Evolutionary conservation across 2,888 invertebrate genomes (phyloP).

Genomic region (Dichetophora obliterata): DNA sequence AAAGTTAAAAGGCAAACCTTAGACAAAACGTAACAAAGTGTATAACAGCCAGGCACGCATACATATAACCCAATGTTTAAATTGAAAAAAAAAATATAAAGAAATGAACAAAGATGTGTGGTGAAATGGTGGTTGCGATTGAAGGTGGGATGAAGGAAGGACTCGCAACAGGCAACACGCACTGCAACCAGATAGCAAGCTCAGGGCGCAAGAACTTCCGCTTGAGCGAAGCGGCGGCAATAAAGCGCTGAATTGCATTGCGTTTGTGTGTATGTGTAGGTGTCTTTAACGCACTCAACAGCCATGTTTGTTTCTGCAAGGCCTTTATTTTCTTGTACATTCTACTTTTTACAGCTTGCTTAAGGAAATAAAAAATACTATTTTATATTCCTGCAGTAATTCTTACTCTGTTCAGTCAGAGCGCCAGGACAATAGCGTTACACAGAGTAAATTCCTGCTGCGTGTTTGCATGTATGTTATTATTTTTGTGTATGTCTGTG

Average conservation of each 20-base stretch:
- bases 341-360: background rate
- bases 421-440: background rate
- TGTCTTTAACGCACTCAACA: background rate
- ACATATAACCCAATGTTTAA: background rate
- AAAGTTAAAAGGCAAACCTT: background rate
- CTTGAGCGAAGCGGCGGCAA: background rate
- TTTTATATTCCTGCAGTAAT: background rate
- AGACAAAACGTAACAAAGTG: background rate
- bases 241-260: background rate
- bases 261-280: background rate
- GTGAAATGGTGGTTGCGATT: background rate
- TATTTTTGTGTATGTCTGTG: conserved; percentile 5
- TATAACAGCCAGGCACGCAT: background rate
- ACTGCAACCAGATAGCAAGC: too few relatives aligned
- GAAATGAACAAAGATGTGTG: background rate
- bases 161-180: background rate
- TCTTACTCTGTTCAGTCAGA: background rate
- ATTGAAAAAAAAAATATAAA: background rate
- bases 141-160: background rate
- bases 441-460: background rate
- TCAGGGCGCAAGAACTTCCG: background rate
- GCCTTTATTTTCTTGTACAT: background rate
- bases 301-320: background rate
- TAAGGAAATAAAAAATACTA: background rate
- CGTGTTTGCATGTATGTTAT: conserved; percentile 1